Base-by-base conservation (phyloP, 2,888 invertebrate species). In the Parnassius glacialis region DNA sequence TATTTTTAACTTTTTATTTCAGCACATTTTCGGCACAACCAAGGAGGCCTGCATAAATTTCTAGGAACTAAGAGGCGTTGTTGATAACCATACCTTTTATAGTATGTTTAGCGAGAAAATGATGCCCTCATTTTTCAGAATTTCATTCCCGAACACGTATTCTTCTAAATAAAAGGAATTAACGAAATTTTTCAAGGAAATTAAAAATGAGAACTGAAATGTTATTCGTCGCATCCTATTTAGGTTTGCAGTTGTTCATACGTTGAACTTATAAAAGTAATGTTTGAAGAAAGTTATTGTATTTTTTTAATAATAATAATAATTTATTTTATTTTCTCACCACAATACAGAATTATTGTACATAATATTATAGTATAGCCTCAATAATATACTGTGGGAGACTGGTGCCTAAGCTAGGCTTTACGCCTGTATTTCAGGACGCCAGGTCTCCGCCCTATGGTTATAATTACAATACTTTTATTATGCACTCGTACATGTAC, bases 101-200 rank as follows among this genome's bases (percentile, higher is more conserved):
- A 55, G 56, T 25, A 57, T 57, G 47, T 55, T 47, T 47, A 11
- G 56, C 47, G 59, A 48, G 59, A 63, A 59, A 52, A 56, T 59
- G 5, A 59, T 42, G 47, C 52, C 52, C 44, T 65, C 65, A 63
- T 64, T 64, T 65, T 70, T 65, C 61, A 64, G 62, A 66, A 65
- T 66, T 67, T 69, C 69, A 70, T 70, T 66, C 64, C 51, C 48
- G 53, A 66, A 68, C 68, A 70, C 73, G 70, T 68, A 62, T 58
- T 57, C 47, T 52, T 59, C 52, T 16, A 56, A 25, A 55, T 54
- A 51, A 62, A 55, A 62, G 45, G 51, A 55, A 70, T 74, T 73
- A 72, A 73, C 73, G 67, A 63, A 76, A 76, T 78, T 75, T 78
- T 75, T 73, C 74, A 65, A 62, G 73, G 74, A 74, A 75, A 2